Base-by-base conservation (phyloP, 2,797 vertebrate species). In the Buphagus erythrorhynchus region DNA sequence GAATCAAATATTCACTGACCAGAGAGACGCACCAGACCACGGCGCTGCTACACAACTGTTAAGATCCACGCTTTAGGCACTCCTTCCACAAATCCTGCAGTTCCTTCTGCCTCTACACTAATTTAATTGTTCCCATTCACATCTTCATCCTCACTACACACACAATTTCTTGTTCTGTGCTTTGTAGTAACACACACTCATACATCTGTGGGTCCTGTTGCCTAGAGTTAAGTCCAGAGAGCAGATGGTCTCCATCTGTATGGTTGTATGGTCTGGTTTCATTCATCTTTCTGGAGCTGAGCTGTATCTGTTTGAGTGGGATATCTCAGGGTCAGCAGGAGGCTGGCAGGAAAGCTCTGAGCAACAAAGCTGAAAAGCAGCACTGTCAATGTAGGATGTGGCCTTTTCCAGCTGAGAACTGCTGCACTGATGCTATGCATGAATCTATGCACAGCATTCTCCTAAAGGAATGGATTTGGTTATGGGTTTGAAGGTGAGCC, bases 381-480 rank as follows among this genome's bases (percentile, higher is more conserved):
- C 20, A 35, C 42, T 1, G 0, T 31, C 29, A n/a, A 0, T 22
- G 10, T 15, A 80, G 29, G 33, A 63, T 2, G 2, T 36, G 55
- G 10, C 29, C 25, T 79, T 90, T 76, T 69, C 31, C 33, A n/a
- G 35, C 9, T 2, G 3, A 69, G 16, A 73, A 48, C 16, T 3
- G 3, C 40, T 57, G 45, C 29, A 40, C 10, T 11, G 3, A 28
- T 45, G 16, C 45, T 52, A 10, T 36, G 29, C 14, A 5, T 40
- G 31, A 29, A 31, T 45, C 26, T 52, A 25, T 7, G 51, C 6
- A 11, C 2, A 35, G 9, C 15, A 38, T 29, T 71, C 16, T 33
- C 16, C 21, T 52, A 7, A 84, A 51, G 31, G 10, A 7, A 2
- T 62, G 38, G n/a, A 14, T 13, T 84, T 73, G 20, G 7, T 48